Evolutionary conservation across 1,140 invertebrate genomes (phyloP).

Genomic region (Aradophagus sp.): DNA sequence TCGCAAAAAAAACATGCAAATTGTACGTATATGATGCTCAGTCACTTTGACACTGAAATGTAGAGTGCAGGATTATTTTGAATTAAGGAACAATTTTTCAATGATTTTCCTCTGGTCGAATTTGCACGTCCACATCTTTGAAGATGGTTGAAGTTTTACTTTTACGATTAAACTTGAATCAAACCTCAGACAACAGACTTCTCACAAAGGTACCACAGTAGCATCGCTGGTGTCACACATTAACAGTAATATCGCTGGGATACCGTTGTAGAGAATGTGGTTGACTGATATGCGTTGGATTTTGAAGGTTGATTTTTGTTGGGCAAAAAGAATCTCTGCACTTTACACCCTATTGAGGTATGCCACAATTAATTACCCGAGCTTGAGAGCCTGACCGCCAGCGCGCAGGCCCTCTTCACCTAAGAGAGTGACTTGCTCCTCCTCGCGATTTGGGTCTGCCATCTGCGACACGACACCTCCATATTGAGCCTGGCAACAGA

Average conservation of each 20-base stretch:
- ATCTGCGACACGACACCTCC: conserved; percentile 84
- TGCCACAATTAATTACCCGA: conserved; percentile 85
- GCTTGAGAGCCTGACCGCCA: conserved; percentile 94
- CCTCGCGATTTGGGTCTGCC: conserved; percentile 92
- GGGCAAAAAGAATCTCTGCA: conserved; percentile 53
- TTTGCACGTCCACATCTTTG: too few species aligned
- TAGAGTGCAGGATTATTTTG: conserved; percentile 62
- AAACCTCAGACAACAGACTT: too few species aligned
- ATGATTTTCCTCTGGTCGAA: too few species aligned
- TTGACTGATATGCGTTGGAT: too few species aligned
- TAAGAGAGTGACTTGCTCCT: conserved; percentile 94
- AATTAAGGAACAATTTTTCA: too few species aligned
- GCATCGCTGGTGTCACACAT: too few species aligned
- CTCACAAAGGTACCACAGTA: too few species aligned
- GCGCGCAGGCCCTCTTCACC: conserved; percentile 94
- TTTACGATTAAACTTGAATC: too few species aligned
- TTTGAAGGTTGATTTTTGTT: too few species aligned
- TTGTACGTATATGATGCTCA: conserved; percentile 64
- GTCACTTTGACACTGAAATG: conserved; percentile 60
- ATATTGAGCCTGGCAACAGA: conserved; percentile 80
- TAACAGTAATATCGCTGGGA: too few species aligned
- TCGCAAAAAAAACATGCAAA: conserved; percentile 55
- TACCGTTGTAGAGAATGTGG: too few species aligned
- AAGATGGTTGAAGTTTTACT: too few species aligned
- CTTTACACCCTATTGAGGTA: conserved; percentile 63